Conservation (phyloP, 2,888 invertebrate genomes). For the Polydrusus pterygomalis region DNA sequence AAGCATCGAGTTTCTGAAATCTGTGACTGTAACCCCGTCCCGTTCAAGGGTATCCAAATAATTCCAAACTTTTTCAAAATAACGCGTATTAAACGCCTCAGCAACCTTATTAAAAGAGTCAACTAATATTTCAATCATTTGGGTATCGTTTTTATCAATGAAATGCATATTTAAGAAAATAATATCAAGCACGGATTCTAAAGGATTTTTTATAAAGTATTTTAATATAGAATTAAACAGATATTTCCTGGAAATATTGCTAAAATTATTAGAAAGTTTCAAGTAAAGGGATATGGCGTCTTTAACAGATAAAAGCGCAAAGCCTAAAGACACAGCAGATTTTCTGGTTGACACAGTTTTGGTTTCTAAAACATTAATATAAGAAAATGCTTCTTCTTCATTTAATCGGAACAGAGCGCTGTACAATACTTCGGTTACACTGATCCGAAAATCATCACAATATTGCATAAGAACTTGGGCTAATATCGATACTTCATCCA, state of each 20-base stretch:
- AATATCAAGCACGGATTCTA: slow-evolving; percentile 50
- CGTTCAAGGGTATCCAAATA: slow-evolving; percentile 53
- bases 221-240: slow-evolving; percentile 56
- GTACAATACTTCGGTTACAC: slow-evolving; percentile 56
- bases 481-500: slow-evolving; percentile 46
- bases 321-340: slow-evolving; percentile 58
- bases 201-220: too few relatives aligned
- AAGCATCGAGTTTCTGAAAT: not conserved
- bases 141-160: slow-evolving; percentile 57
- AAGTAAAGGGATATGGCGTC: slow-evolving; percentile 46
- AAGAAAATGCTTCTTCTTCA: slow-evolving; percentile 51
- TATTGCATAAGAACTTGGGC: slow-evolving; percentile 55
- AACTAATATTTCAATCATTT: slow-evolving; percentile 50
- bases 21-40: slow-evolving; percentile 42
- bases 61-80: slow-evolving; percentile 55
- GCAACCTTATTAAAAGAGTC: slow-evolving; percentile 48
- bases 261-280: slow-evolving; percentile 33
- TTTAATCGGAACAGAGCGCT: slow-evolving; percentile 56
- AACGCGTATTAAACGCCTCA: slow-evolving; percentile 43
- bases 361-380: slow-evolving; percentile 53
- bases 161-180: slow-evolving; percentile 51
- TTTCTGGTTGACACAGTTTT: slow-evolving; percentile 59
- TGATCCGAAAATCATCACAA: slow-evolving; percentile 58
- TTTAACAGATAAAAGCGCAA: slow-evolving; percentile 50
- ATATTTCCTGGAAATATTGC: slow-evolving; percentile 57